phyloP scores from a whole-genome alignment of 1,140 invertebrate species.

The Drosophila parabipectinata region DNA sequence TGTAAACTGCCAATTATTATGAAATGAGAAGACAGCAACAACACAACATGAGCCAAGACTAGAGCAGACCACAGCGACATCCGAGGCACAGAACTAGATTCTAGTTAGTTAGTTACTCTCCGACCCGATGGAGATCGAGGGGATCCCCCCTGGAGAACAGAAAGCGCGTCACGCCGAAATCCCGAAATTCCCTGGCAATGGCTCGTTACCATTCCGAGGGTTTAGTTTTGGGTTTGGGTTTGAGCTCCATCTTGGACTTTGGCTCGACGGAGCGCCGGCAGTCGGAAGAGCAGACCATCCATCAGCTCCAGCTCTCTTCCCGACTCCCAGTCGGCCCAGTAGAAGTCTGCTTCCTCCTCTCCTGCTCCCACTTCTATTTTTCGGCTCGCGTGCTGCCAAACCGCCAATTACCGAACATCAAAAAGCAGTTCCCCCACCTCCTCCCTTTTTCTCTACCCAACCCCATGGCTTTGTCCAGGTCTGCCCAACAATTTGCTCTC shows the following conservation, averaged over 20 bases:
- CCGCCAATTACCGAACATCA: conserved; percentile 81
- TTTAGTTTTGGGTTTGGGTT: conserved; percentile 10
- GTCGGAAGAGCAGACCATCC: conserved; percentile 54
- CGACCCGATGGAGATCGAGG: background rate
- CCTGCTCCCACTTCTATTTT: conserved; percentile 26
- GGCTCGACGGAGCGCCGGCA: conserved; percentile 57
- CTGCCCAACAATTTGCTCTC: conserved; percentile 78
- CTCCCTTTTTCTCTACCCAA: background rate
- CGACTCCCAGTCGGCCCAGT: conserved; percentile 8
- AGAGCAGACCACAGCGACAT: conserved; percentile 54
- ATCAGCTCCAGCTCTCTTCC: conserved; percentile 15
- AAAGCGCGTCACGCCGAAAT: conserved; percentile 77
- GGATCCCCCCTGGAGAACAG: conserved; percentile 35
- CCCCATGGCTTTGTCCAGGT: conserved; percentile 13
- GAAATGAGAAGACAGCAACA: conserved; percentile 70
- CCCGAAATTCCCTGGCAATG: conserved; percentile 47
- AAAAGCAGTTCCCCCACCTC: conserved; percentile 71
- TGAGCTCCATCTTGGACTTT: conserved; percentile 8
- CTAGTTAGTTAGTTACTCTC: conserved; percentile 38
- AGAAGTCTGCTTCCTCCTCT: conserved; percentile 19
- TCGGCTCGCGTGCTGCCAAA: conserved; percentile 79
- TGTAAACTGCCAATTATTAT: conserved; percentile 82
- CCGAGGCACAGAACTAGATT: conserved; percentile 53
- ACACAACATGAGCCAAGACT: conserved; percentile 20
- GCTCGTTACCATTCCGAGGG: conserved; percentile 71